Evolutionary conservation across 2,888 invertebrate genomes (phyloP), one percentile per base, ranked within the genome.

Genomic region (Pammene aurita): DNA sequence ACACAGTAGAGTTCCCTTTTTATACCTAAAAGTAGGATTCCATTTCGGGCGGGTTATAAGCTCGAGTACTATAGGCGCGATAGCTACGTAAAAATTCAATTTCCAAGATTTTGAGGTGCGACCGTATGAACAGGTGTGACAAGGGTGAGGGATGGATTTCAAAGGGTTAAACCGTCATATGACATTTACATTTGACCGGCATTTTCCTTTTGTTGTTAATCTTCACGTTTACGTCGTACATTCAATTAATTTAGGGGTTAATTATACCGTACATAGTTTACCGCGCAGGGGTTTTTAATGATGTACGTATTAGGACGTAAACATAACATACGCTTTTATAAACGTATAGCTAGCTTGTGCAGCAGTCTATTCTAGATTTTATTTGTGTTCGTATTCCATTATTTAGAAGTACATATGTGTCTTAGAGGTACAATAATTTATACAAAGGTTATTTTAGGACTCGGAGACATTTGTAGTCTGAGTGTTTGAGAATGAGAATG

Each of bases 131-230:
- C 61, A 69, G 54, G 60, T 68, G 65, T 65, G 64, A 69, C 64
- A 65, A 55, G 69, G 64, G 69, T 69, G 68, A 68, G 67, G 34
- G 54, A 58, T 69, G 60, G 69, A 69, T 68, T 58, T 64, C 55
- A 41, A 41, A 64, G 65, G 65, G 65, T 54, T 58, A 52, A 55
- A 14, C 58, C 69, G 44, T 44, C 60, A 60, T 69, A 65, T 69
- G 69, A 69, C 69, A 69, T 69, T 60, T 48, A 65, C 69, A 65
- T 69, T 60, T 69, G 69, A 65, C 65, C 69, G 58, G 54, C 46
- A 14, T 65, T 62, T 63, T 35, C 69, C 69, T 69, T 54, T 69
- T 60, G 58, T 69, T 60, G 57, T 68, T 58, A 65, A 58, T 26
- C 52, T 41, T n/a, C 34, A 14, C 64, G 34, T 69, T 60, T 60